Conservation (phyloP, 92 coral and sea anemone species). For the Paragorgia papillata region DNA sequence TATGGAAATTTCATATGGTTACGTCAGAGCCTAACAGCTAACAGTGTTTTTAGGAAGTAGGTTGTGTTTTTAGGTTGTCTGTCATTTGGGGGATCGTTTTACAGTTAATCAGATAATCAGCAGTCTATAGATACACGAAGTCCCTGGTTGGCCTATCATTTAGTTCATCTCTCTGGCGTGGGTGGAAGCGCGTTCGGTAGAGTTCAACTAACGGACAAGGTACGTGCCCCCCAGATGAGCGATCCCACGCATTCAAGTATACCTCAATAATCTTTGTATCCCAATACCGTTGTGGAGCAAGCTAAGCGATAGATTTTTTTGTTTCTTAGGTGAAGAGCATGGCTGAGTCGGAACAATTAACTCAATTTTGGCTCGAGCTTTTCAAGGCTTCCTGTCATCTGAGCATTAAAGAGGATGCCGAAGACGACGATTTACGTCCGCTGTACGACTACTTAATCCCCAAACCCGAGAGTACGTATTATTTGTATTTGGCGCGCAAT, state of each 20-base stretch:
- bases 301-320: neutral
- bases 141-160: neutral
- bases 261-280: too few species aligned
- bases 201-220: conserved; percentile 8
- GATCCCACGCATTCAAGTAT: too few species aligned
- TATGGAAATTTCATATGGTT: too few species aligned
- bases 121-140: neutral
- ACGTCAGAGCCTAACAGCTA: too few species aligned
- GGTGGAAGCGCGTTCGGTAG: conserved; percentile 6
- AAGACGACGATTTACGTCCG: conserved; percentile 29
- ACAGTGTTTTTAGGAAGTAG: too few species aligned
- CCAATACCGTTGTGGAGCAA: too few species aligned
- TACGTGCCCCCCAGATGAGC: conserved; percentile 17
- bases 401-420: neutral
- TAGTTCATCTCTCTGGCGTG: conserved; percentile 7
- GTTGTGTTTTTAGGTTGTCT: too few species aligned
- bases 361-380: conserved; percentile 25
- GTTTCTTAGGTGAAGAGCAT: conserved; percentile 9
- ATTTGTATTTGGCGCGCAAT: too few species aligned
- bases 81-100: neutral
- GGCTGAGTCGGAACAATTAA: conserved; percentile 15
- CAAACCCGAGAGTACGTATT: conserved; percentile 8
- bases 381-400: conserved; percentile 26
- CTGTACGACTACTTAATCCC: conserved; percentile 4
- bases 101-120: neutral